Evolutionary conservation across 2,888 invertebrate species (phyloP).

Genomic region (Lasioglossum oenotherae): DNA sequence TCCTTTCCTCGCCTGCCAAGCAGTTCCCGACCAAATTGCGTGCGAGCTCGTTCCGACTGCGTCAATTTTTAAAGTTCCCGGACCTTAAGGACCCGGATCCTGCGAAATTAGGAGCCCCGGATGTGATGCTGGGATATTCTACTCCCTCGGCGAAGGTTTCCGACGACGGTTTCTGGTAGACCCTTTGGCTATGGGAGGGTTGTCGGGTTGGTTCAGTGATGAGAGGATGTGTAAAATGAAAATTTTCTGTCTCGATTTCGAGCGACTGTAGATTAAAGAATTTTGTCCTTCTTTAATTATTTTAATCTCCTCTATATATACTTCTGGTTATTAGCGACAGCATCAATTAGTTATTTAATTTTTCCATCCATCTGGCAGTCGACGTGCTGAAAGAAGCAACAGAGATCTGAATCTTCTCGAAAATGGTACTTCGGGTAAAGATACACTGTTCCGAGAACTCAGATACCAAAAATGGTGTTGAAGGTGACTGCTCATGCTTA

Average conservation of each 20-base stretch:
- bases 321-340: background rate
- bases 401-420: background rate
- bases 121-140: background rate
- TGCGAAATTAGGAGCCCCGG: background rate
- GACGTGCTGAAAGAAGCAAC: background rate
- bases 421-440: background rate
- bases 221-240: background rate
- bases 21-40: conserved; percentile 21
- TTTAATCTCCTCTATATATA: background rate
- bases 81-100: background rate
- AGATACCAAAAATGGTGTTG: background rate
- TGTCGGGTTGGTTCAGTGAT: background rate
- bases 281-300: background rate
- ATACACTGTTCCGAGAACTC: background rate
- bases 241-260: background rate
- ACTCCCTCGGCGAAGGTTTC: background rate
- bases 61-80: conserved; percentile 26
- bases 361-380: background rate
- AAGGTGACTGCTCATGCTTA: background rate
- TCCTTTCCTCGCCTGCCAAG: background rate
- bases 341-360: background rate
- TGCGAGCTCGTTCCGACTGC: conserved; percentile 14
- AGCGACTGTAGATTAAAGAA: background rate
- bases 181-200: background rate
- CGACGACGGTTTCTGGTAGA: background rate